Evolutionary conservation across 2,113 vertebrate species (phyloP).

Genomic region (Salminus brasiliensis): DNA sequence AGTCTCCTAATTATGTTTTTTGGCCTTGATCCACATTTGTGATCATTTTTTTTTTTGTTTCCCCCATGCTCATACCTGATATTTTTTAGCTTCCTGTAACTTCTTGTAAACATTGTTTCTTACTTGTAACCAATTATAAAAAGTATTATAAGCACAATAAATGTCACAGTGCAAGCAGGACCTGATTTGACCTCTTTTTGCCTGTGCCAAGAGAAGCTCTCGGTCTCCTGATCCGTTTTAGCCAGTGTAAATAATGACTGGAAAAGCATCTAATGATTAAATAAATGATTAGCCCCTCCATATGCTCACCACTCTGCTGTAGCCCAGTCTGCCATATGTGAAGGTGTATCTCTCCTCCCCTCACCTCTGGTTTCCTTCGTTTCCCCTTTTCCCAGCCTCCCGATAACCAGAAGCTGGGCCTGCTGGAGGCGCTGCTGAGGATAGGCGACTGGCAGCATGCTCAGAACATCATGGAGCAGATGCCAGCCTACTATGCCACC

Average conservation of each 20-base stretch:
- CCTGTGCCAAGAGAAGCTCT: background rate
- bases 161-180: too few relatives aligned
- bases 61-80: too few relatives aligned
- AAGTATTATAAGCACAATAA: too few relatives aligned
- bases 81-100: too few relatives aligned
- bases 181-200: background rate
- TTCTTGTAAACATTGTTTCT: too few relatives aligned
- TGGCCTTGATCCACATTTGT: too few relatives aligned
- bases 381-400: slow-evolving; percentile 78
- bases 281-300: slow-evolving; percentile 7
- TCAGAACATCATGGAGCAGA: slow-evolving; percentile 96
- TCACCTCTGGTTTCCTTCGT: slow-evolving; percentile 6
- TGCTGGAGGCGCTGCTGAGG: slow-evolving; percentile 92
- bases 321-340: background rate
- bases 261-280: background rate
- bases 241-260: background rate
- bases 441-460: slow-evolving; percentile 98
- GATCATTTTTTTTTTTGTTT: too few relatives aligned
- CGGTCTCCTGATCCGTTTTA: background rate
- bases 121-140: too few relatives aligned
- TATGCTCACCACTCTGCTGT: background rate
- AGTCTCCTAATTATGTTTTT: too few relatives aligned
- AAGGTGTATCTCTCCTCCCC: background rate
- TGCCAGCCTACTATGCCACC: slow-evolving; percentile 93
- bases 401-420: slow-evolving; percentile 96